Conservation (phyloP, 2,113 vertebrate genomes). For the Barbus barbus region DNA sequence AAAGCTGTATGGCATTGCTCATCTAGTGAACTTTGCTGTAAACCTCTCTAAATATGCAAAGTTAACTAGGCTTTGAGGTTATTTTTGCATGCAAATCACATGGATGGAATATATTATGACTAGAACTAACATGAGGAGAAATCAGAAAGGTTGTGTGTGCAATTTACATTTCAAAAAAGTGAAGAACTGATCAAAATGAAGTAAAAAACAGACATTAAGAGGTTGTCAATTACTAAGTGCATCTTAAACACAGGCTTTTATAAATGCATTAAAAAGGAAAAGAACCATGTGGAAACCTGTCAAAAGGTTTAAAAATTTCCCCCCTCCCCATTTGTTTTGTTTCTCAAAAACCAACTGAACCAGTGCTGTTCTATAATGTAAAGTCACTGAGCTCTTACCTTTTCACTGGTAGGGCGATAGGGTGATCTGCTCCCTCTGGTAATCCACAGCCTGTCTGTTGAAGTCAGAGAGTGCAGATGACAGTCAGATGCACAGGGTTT, state of each 20-base stretch:
- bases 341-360: no score
- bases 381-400: constrained; percentile 10
- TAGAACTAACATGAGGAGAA: no score
- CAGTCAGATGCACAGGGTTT: constrained; percentile 55
- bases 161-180: not conserved
- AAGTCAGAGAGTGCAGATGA: constrained; percentile 38
- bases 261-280: not conserved
- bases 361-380: not conserved
- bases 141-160: not conserved
- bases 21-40: not conserved
- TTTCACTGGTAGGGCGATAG: not conserved
- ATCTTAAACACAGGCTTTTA: not conserved
- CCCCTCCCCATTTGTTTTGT: no score
- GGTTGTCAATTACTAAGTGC: not conserved
- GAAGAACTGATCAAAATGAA: not conserved
- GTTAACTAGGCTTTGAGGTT: not conserved
- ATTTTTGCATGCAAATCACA: not conserved
- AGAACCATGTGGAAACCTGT: not conserved
- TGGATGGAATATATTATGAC: not conserved
- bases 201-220: not conserved
- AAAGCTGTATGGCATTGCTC: not conserved
- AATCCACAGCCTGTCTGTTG: constrained; percentile 10
- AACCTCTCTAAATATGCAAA: not conserved
- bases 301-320: no score
- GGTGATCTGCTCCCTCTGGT: not conserved